Conservation (phyloP, 2,797 vertebrate genomes). For the Phaenicophaeus curvirostris region DNA sequence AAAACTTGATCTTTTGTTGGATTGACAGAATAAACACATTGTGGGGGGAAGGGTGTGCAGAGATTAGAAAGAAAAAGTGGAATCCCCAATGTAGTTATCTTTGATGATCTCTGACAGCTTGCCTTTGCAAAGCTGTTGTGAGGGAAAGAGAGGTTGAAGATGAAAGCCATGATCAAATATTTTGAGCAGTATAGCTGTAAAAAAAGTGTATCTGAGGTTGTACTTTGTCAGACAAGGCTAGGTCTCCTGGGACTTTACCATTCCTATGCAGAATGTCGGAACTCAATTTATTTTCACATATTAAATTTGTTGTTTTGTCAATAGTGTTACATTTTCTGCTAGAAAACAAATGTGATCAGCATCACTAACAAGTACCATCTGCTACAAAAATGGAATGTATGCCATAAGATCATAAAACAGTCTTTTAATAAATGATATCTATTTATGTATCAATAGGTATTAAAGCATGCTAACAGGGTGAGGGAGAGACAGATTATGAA, state of each 20-base stretch:
- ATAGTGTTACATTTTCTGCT: slow-evolving; percentile 31
- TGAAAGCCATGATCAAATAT: not conserved
- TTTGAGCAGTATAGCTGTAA: not conserved
- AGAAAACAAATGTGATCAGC: slow-evolving; percentile 22
- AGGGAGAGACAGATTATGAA: not conserved
- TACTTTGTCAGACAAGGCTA: not conserved
- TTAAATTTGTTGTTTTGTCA: slow-evolving; percentile 19
- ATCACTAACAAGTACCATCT: slow-evolving; percentile 8
- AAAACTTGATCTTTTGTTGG: not conserved
- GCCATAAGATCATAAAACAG: not conserved
- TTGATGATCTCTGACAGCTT: not conserved
- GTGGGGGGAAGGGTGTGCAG: fast-evolving
- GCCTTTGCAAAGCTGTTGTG: not conserved
- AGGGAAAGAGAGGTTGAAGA: not conserved
- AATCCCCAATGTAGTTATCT: not conserved
- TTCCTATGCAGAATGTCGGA: not conserved
- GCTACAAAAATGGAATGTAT: not conserved
- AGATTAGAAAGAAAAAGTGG: not conserved
- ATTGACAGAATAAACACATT: not conserved
- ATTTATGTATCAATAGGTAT: not conserved
- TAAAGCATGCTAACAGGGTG: not conserved
- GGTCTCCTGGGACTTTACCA: not conserved
- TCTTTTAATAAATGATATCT: not conserved
- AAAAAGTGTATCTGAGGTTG: not conserved
- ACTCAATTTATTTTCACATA: slow-evolving; percentile 10